These are phyloP conservation scores for Phenganax subtilis DNA, from an alignment of 92 coral and sea anemone species.

Conservation along the genomic window DNA sequence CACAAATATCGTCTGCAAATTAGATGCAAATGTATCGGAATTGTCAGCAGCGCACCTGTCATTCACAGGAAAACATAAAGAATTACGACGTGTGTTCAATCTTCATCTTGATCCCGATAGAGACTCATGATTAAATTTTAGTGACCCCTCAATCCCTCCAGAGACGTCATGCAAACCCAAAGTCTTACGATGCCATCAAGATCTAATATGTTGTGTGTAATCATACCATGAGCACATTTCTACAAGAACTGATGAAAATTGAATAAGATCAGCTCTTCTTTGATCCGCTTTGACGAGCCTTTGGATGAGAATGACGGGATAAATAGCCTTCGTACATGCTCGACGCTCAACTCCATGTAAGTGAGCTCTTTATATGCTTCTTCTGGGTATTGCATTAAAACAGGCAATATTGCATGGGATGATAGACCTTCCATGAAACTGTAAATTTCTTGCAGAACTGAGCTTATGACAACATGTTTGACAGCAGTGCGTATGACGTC, in stretches of 20 bases:
- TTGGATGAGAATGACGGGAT: slow-evolving; percentile 29
- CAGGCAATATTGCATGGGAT: slow-evolving; percentile 30
- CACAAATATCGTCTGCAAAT: slow-evolving; percentile 49
- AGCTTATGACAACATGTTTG: slow-evolving; percentile 25
- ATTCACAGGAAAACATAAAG: slow-evolving; percentile 29
- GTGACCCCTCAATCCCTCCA: slow-evolving; percentile 36
- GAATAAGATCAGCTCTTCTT: slow-evolving; percentile 39
- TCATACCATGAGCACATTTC: slow-evolving; percentile 37
- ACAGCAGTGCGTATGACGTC: slow-evolving; percentile 24
- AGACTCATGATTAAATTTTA: slow-evolving; percentile 46
- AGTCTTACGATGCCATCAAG: slow-evolving; percentile 26
- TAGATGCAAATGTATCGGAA: slow-evolving; percentile 25
- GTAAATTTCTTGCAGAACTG: slow-evolving; percentile 30
- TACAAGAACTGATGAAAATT: slow-evolving; percentile 36
- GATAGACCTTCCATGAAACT: slow-evolving; percentile 26
- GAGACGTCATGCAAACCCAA: slow-evolving; percentile 37
- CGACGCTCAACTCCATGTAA: slow-evolving; percentile 29
- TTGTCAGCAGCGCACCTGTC: slow-evolving; percentile 24
- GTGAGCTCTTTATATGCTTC: slow-evolving; percentile 41
- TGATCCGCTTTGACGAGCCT: slow-evolving; percentile 41
- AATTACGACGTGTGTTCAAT: slow-evolving; percentile 45
- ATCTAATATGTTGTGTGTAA: slow-evolving; percentile 22
- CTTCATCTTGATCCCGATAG: slow-evolving; percentile 36
- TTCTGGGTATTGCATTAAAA: slow-evolving; percentile 37
- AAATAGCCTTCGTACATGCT: slow-evolving; percentile 23